Conservation (phyloP, 2,113 vertebrate species). For the Limnothrissa miodon region DNA sequence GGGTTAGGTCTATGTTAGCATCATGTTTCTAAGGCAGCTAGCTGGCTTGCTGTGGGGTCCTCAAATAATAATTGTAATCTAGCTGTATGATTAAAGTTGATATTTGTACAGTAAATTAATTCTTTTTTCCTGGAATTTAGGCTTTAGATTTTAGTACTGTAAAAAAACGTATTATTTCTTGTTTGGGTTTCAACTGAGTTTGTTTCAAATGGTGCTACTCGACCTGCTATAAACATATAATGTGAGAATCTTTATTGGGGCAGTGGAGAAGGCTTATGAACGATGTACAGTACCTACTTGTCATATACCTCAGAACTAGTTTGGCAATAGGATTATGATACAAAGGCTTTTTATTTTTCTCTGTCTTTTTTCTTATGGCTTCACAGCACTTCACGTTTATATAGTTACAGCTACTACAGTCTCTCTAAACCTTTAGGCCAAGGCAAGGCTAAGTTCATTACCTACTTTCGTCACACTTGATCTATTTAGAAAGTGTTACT, state of each 20-base stretch:
- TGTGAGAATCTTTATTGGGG: slow-evolving; percentile 82
- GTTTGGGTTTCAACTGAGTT: slow-evolving; percentile 81
- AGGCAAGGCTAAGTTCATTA: slow-evolving; percentile 61
- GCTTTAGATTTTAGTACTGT: slow-evolving; percentile 94
- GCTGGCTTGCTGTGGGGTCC: slow-evolving; percentile 92
- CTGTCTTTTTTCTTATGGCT: slow-evolving; percentile 69
- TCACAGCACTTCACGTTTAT: slow-evolving; percentile 68
- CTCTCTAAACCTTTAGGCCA: slow-evolving; percentile 52
- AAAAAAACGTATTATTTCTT: slow-evolving; percentile 82
- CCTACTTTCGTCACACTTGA: slow-evolving; percentile 79
- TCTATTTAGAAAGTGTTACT: slow-evolving; percentile 87
- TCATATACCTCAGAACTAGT: slow-evolving; percentile 99
- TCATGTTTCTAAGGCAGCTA: slow-evolving; percentile 86
- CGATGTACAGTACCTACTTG: slow-evolving; percentile 84
- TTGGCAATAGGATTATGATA: slow-evolving; percentile 90
- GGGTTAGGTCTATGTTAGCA: slow-evolving; percentile 77
- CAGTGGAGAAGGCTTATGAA: slow-evolving; percentile 80
- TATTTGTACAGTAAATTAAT: slow-evolving; percentile 99
- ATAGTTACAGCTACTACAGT: slow-evolving; percentile 64
- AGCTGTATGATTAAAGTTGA: slow-evolving; percentile 84
- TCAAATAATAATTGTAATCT: slow-evolving; percentile 81
- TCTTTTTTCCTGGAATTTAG: slow-evolving; percentile 77
- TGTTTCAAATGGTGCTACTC: slow-evolving; percentile 95
- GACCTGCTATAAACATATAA: slow-evolving; percentile 85
- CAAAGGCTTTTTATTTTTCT: slow-evolving; percentile 72